Base-by-base conservation (phyloP, 2,113 vertebrate species). In the Pelobates fuscus region DNA sequence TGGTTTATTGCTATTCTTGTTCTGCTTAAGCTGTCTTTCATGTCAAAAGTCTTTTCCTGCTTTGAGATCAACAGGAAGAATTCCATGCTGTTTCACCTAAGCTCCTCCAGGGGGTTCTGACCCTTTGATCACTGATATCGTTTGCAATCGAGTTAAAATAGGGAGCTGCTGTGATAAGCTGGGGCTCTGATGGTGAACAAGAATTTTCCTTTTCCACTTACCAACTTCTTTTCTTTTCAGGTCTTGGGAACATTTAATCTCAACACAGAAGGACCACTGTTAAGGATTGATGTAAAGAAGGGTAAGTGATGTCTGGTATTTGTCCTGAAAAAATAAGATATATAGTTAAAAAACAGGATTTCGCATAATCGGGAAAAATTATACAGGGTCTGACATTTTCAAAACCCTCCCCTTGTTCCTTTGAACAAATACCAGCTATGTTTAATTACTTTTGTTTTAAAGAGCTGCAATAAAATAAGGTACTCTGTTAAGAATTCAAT, bases 1-100 rank as follows among this genome's bases (percentile, higher is more conserved):
- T 92, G 92, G 80, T 92, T 92, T 90, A 90, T 94, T 89, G 88
- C 93, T 92, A 87, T 92, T 93, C 87, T 89, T 89, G 85, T 81
- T 84, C 90, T 89, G 90, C 90, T 91, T 87, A 92, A 93, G 92
- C 89, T 88, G 93, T 91, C 93, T 93, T 94, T 95, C 91, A 92
- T 92, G 92, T 94, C 93, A 92, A 81, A 94, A 94, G 95, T 93
- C 91, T 91, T 93, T 95, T 94, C 94, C 94, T 94, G 93, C 92
- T 91, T 91, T 91, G 92, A 91, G 92, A 93, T 92, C 91, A 87
- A 89, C 84, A 83, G 90, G 92, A 93, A 92, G 92, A 90, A 88
- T 91, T 91, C 88, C 2, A 73, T 67, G 84, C 92, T 78, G 87
- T 90, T 90, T 78, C 52, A 85, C 81, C 84, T 89, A 87, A 89